Evolutionary conservation across 1,140 invertebrate genomes (phyloP), one percentile per base, ranked within the genome.

Genomic region (Gonioctena quinquepunctata): DNA sequence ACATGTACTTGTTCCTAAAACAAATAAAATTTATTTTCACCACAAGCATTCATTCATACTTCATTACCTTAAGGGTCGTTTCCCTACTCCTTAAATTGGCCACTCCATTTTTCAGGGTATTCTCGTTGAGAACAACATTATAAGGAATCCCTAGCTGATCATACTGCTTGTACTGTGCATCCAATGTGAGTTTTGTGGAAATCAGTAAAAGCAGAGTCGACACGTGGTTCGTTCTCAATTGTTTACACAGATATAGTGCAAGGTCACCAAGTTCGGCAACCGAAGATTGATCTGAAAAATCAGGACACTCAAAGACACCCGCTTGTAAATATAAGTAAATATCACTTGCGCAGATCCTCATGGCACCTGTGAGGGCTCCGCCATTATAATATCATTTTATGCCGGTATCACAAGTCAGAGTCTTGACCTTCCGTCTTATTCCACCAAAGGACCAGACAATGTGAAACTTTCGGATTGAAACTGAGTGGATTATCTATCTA

Each of bases 91-190:
- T 84, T 68, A 96, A 81, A 72, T 87, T 83, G 67, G 91, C 82
- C 68, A 94, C 87, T n/a, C 93, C 94, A 84, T 87, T 89, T 73
- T 87, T 86, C 2, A 94, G 83, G 63, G 90, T 91, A 33, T 83
- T 84, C 62, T 88, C 86, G 80, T 89, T 86, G 11, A 94, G 79
- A 3, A 90, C 83, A 42, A 92, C 82, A 66, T 88, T 88, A 75
- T 91, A 93, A n/a, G 91, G 89, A 6, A 94, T 83, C 4, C 89
- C 89, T 65, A 89, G 77, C 48, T 84, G 81, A 60, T 89, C 84
- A 25, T 78, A 79, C 21, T 81, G 72, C 27, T 63, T 26, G 79
- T 70, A 77, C 79, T 81, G 62, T 52, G 25, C 42, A n/a, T 82
- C 77, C 11, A 70, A 67, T 6, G 66, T 73, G 49, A 56, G 71